Base-by-base conservation (phyloP, 2,113 vertebrate genomes). In the Actinemys pallida region DNA sequence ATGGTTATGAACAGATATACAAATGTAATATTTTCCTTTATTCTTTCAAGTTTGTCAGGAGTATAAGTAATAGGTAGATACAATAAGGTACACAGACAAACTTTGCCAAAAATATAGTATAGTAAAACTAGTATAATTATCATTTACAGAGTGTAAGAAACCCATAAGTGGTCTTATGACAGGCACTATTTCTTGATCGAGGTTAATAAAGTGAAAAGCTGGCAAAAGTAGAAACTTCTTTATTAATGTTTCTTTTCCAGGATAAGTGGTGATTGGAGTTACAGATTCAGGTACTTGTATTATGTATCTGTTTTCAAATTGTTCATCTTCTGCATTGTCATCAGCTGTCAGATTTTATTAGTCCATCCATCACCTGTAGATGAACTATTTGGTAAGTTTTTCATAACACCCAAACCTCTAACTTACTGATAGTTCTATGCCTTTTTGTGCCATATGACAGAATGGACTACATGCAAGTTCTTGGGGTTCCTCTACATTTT, bases 251-350 rank as follows among this genome's bases (percentile, higher is more conserved):
- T 82, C 29, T 54, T 94, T 93, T 94, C 54, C 49, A 90, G 1
- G 10, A 13, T 4, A 47, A 83, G 13, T 56, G 84, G 57, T 16
- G 39, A 24, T 50, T 89, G 22, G 80, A 81, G 78, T 93, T n/a
- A 8, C 75, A 0, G 4, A 86, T 89, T 12, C 45, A 72, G 90
- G 49, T 1, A 0, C 35, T 27, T 49, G 31, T 2, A 22, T 27
- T 87, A 56, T 86, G 11, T 49, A 17, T 82, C 42, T 93, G 1
- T 49, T 87, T 87, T 84, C 49, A 72, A 25, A 4, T 6, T 89
- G 56, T 95, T 95, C 94, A 95, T 78, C 25, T 78, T 78, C 75
- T 78, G 75, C 13, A 78, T 47, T 6, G 5, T 95, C 93, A 93
- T 83, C 83, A 88, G 47, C 47, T 95, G 69, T 93, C 91, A 89